phyloP scores from a whole-genome alignment of 2,113 vertebrate species.

The Neomonachus schauinslandi region DNA sequence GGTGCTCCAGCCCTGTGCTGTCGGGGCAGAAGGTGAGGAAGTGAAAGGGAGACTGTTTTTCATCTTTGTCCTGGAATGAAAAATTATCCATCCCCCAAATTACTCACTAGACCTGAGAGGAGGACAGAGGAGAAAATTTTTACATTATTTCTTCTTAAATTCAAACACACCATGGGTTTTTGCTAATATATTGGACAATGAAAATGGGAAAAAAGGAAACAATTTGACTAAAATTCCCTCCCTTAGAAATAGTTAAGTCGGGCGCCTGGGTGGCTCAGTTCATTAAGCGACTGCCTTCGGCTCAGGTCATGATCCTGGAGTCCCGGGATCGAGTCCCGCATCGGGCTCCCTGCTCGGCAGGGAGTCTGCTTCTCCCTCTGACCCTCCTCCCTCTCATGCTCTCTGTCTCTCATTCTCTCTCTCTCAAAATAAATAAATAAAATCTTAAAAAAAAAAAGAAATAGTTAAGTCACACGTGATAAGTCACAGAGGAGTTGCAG shows the following conservation, averaged over 20 bases:
- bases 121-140: neutral
- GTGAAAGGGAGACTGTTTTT: neutral
- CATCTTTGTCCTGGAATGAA: neutral
- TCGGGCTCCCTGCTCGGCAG: no score
- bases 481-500: neutral
- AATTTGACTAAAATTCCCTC: neutral
- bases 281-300: no score
- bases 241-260: neutral
- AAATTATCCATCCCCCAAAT: neutral
- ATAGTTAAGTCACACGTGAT: neutral
- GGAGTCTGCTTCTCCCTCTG: no score
- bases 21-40: no score
- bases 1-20: fast-evolving
- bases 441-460: no score
- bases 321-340: no score
- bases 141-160: neutral
- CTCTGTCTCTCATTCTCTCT: no score
- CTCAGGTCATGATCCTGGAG: no score
- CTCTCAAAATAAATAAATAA: no score
- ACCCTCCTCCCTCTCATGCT: no score
- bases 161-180: neutral
- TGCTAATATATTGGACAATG: neutral
- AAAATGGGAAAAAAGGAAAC: neutral
- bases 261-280: no score
- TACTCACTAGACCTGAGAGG: neutral